These are phyloP conservation scores for Watsonalla binaria DNA, from an alignment of 2,888 invertebrate genomes.

Conservation along the genomic window DNA sequence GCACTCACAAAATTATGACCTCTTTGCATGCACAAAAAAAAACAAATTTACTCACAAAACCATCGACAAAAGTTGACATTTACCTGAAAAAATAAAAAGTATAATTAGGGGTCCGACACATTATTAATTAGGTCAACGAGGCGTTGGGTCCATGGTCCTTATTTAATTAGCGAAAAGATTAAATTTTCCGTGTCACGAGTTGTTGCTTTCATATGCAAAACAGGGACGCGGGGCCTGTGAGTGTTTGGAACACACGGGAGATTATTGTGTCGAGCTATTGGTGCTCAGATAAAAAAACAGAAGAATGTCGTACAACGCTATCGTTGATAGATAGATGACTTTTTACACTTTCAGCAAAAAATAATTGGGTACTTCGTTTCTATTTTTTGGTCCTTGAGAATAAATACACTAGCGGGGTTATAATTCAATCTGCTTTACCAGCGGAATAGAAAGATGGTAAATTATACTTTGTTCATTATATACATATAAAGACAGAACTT, in stretches of 20 bases:
- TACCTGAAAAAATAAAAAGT: constrained; percentile 45
- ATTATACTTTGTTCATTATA: too few relatives aligned
- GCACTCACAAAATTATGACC: too few relatives aligned
- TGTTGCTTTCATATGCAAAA: constrained; percentile 72
- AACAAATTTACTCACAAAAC: constrained; percentile 3
- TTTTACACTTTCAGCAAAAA: too few relatives aligned
- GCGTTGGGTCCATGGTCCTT: constrained; percentile 36
- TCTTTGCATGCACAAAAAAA: not conserved
- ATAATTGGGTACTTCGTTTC: too few relatives aligned
- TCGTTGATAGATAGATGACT: too few relatives aligned
- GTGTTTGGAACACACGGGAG: constrained; percentile 11
- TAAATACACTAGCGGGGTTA: too few relatives aligned
- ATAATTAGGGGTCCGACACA: constrained; percentile 31
- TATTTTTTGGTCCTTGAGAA: too few relatives aligned
- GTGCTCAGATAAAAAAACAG: not conserved
- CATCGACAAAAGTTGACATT: constrained; percentile 11
- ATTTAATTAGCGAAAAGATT: constrained; percentile 68
- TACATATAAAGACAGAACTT: too few relatives aligned
- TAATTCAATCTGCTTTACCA: too few relatives aligned
- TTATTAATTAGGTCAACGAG: constrained; percentile 58
- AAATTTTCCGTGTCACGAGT: constrained; percentile 68
- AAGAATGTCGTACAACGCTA: not conserved
- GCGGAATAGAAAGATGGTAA: too few relatives aligned
- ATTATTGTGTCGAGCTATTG: not conserved
- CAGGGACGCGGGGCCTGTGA: constrained; percentile 20